Evolutionary conservation across 2,888 invertebrate genomes (phyloP), one percentile per base, ranked within the genome.

Genomic region (Pandemis heparana): DNA sequence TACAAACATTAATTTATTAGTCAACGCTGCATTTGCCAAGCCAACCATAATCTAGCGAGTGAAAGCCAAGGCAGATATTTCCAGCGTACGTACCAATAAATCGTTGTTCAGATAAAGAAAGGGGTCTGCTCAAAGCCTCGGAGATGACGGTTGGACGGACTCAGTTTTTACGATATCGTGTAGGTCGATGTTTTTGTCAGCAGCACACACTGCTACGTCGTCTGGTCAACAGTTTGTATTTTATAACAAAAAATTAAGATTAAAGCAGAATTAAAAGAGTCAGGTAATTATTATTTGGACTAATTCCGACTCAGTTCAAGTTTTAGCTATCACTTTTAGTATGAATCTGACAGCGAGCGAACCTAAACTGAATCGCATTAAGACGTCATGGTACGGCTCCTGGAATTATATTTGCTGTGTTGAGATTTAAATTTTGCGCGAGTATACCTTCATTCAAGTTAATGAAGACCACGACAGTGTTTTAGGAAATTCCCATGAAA

Each of bases 101-200:
- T 81, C 78, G 75, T 46, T 39, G 56, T 72, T 61, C 75, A 79
- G 81, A 80, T 79, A 82, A 80, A 79, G 79, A 78, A 82, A 82
- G 77, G 78, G 78, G 77, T 77, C 72, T 66, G 38, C 16, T 60
- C 74, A 51, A 75, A 76, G 77, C 75, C 70, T 76, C 71, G 18
- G 73, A 75, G 79, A 79, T 79, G 79, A 78, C 77, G 79, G 79
- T 74, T 70, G 68, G 75, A 64, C 79, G 53, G 63, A 71, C 70
- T 67, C 56, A 48, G 74, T 79, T 78, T 80, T 81, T 81, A 77
- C 78, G 77, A 76, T 76, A 77, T 53, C 74, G 38, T 39, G 65
- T 70, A 32, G 56, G 63, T 56, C 53, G 59, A 43, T 70, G 62
- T 70, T 63, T 69, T 69, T 63, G 23, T 53, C 41, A 14, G 39